Conservation (phyloP, 2,888 invertebrate species). For the Drosophila formosana region DNA sequence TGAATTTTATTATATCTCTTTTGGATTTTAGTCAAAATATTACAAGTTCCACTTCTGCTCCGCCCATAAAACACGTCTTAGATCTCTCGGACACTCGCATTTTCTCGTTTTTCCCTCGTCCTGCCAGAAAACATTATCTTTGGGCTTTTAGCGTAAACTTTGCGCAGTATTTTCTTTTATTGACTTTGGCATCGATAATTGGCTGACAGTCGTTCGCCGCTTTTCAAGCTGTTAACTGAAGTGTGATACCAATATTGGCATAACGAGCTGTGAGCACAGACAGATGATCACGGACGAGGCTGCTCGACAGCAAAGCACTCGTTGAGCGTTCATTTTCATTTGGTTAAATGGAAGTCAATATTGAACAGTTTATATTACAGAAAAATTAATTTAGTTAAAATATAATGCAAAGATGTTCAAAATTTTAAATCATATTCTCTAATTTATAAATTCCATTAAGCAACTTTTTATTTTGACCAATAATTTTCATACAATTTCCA, state of each 20-base stretch:
- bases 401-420: too few species aligned
- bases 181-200: conserved; percentile 61
- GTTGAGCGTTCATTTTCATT: background rate
- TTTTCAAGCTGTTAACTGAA: conserved; percentile 18
- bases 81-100: conserved; percentile 28
- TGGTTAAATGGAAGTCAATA: too few species aligned
- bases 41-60: conserved; percentile 44
- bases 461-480: too few species aligned
- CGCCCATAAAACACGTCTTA: conserved; percentile 3
- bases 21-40: conserved; percentile 58
- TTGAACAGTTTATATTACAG: too few species aligned
- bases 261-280: background rate
- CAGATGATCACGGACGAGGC: background rate
- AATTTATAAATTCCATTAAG: too few species aligned
- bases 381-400: too few species aligned
- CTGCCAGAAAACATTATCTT: conserved; percentile 42
- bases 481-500: too few species aligned
- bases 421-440: too few species aligned
- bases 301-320: background rate
- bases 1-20: conserved; percentile 73
- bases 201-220: conserved; percentile 23
- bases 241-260: conserved; percentile 22
- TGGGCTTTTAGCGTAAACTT: conserved; percentile 34
- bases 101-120: background rate
- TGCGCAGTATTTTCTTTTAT: conserved; percentile 40